These are phyloP conservation scores for Samia ricini DNA, from an alignment of 1,140 invertebrate genomes.

Conservation along the genomic window DNA sequence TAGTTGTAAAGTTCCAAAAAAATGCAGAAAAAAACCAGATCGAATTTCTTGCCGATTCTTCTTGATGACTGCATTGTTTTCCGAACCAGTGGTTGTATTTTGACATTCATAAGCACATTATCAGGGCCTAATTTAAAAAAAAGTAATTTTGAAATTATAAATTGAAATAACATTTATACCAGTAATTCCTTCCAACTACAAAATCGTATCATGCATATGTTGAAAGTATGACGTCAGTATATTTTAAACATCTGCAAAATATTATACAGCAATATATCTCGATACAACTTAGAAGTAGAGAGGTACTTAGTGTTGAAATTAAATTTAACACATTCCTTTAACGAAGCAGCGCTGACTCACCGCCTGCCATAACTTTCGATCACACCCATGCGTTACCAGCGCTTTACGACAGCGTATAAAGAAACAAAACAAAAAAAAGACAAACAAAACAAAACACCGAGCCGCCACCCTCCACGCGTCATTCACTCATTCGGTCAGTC, in stretches of 20 bases:
- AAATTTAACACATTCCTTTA: slow-evolving; percentile 1
- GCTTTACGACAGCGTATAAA: slow-evolving; percentile 8
- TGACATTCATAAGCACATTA: too few relatives aligned
- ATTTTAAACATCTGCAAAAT: not conserved
- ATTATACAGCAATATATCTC: not conserved
- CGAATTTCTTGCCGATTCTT: too few relatives aligned
- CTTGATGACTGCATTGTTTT: too few relatives aligned
- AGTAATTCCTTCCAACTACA: too few relatives aligned
- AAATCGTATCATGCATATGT: too few relatives aligned
- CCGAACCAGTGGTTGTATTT: too few relatives aligned
- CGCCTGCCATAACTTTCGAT: slow-evolving; percentile 9
- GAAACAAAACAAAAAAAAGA: not conserved
- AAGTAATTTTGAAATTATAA: too few relatives aligned
- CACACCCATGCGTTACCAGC: slow-evolving; percentile 11
- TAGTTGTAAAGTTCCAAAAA: too few relatives aligned
- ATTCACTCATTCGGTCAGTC: slow-evolving; percentile 10
- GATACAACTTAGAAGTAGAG: not conserved
- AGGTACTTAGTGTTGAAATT: not conserved
- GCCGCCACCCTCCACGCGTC: slow-evolving; percentile 4
- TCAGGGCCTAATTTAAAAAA: too few relatives aligned
- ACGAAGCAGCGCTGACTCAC: slow-evolving; percentile 3
- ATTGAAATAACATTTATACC: too few relatives aligned
- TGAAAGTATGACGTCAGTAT: not conserved
- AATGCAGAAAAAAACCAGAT: too few relatives aligned
- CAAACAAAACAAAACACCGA: not conserved